phyloP scores from a whole-genome alignment of 2,888 invertebrate genomes.

The Sceliomorpha sp. region DNA sequence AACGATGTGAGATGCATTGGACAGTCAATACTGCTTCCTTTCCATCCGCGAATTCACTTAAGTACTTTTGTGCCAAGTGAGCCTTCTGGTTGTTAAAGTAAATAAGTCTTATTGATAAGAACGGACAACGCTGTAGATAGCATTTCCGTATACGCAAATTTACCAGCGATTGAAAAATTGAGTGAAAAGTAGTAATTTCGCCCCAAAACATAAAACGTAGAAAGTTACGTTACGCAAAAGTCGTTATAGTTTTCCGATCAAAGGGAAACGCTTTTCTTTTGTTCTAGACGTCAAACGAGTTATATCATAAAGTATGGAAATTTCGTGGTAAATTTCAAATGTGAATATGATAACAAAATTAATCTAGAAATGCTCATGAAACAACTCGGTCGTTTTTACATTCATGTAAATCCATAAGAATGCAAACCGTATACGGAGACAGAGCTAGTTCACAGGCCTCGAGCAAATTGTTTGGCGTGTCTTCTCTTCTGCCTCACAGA shows the following conservation, averaged over 20 bases:
- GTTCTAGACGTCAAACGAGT: too few relatives aligned
- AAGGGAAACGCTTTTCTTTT: too few relatives aligned
- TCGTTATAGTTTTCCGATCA: too few relatives aligned
- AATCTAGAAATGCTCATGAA: slow-evolving; percentile 43
- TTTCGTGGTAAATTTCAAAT: too few relatives aligned
- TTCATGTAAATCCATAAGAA: slow-evolving; percentile 58
- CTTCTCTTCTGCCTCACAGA: slow-evolving; percentile 65
- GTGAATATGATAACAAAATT: slow-evolving; percentile 44
- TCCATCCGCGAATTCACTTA: slow-evolving; percentile 54
- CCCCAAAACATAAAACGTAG: slow-evolving; percentile 21
- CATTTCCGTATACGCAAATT: neutral
- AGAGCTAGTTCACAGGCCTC: slow-evolving; percentile 60
- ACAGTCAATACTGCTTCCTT: slow-evolving; percentile 49
- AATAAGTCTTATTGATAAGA: slow-evolving; percentile 10
- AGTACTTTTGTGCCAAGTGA: slow-evolving; percentile 57
- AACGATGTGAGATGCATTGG: slow-evolving; percentile 56
- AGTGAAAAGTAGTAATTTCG: slow-evolving; percentile 12
- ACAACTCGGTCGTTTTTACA: slow-evolving; percentile 52
- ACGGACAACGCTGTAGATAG: neutral
- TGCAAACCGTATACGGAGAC: slow-evolving; percentile 43
- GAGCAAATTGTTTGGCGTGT: slow-evolving; percentile 75
- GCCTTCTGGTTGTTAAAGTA: slow-evolving; percentile 32
- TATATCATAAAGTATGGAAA: too few relatives aligned
- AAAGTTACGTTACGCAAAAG: slow-evolving; percentile 27
- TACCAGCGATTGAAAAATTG: neutral